Conservation (phyloP, 2,797 vertebrate species). For the Dendrocincla fuliginosa region DNA sequence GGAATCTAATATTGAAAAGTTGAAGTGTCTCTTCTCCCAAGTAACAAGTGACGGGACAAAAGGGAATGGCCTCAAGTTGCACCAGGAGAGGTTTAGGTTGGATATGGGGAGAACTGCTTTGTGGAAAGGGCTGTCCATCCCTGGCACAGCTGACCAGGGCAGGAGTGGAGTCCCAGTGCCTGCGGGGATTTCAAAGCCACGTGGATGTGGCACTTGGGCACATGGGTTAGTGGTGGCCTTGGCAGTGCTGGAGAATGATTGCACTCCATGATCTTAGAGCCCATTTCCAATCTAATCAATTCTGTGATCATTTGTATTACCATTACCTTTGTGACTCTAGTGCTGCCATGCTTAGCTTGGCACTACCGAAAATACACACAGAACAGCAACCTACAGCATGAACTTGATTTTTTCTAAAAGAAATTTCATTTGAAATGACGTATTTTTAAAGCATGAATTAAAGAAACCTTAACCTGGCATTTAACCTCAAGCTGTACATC, state of each 20-base stretch:
- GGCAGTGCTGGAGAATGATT: background rate
- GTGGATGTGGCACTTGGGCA: background rate
- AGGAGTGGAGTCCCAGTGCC: fast-evolving
- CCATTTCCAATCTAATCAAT: fast-evolving
- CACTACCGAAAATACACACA: background rate
- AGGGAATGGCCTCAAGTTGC: background rate
- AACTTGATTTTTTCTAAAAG: background rate
- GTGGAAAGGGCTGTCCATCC: background rate
- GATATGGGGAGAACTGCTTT: background rate
- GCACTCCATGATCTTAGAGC: fast-evolving
- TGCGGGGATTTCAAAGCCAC: fast-evolving
- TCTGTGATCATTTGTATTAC: background rate
- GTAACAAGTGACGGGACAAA: background rate
- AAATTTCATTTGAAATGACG: background rate
- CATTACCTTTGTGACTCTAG: background rate
- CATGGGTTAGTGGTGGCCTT: background rate
- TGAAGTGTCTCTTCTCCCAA: background rate
- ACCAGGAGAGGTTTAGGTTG: background rate
- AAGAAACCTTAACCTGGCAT: background rate
- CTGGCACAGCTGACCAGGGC: background rate
- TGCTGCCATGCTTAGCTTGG: background rate
- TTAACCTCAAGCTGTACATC: background rate
- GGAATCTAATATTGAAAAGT: background rate
- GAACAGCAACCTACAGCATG: background rate
- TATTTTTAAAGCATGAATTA: background rate